Conservation (phyloP, 2,797 vertebrate species). For the Pangasius djambal region DNA sequence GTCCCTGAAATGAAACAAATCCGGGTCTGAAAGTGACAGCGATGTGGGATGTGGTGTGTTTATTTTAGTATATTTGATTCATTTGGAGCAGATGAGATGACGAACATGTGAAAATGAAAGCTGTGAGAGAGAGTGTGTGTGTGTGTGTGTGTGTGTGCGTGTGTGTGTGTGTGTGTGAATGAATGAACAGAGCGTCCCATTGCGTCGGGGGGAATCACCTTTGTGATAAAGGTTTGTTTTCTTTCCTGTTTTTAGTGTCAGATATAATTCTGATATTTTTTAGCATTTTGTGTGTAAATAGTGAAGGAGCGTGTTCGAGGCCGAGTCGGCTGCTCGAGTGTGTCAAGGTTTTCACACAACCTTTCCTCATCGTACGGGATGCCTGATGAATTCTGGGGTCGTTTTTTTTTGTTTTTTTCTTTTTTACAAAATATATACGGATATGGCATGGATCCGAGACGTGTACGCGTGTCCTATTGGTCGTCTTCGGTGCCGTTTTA, state of each 20-base stretch:
- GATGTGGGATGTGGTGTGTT: background rate
- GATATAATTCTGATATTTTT: background rate
- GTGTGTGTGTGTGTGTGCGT: constrained; percentile 29
- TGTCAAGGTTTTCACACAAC: background rate
- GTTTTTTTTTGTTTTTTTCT: background rate
- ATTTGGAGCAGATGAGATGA: constrained; percentile 5
- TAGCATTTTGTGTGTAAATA: background rate
- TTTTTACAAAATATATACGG: background rate
- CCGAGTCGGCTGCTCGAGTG: background rate
- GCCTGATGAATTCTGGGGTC: constrained; percentile 5
- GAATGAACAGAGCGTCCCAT: constrained; percentile 44
- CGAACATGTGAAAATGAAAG: constrained; percentile 49
- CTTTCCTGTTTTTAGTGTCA: constrained; percentile 2
- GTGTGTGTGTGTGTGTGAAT: constrained; percentile 33
- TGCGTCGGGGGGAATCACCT: constrained; percentile 25
- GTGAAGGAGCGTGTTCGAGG: background rate
- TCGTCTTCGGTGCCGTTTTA: constrained; percentile 36
- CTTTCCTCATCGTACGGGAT: background rate
- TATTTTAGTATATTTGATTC: background rate
- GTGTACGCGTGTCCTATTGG: constrained; percentile 49
- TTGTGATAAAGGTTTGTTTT: constrained; percentile 41
- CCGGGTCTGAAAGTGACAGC: background rate
- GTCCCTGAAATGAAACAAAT: constrained; percentile 26
- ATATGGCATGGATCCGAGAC: constrained; percentile 20
- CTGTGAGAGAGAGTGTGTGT: background rate